Conservation (phyloP, 2,113 vertebrate genomes). For the Tetrao urogallus region DNA sequence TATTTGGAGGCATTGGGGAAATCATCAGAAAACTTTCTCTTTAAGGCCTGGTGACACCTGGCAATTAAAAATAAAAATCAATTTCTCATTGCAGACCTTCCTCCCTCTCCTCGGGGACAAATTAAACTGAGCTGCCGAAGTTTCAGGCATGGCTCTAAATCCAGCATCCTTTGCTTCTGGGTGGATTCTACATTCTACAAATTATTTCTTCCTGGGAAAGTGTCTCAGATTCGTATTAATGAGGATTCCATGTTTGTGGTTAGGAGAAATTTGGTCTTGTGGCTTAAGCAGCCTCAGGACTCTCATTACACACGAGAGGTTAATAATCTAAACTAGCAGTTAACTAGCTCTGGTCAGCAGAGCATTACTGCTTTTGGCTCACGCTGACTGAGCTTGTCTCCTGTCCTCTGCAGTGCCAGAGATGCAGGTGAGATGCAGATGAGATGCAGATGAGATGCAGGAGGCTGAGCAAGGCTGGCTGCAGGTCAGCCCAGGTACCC, state of each 20-base stretch:
- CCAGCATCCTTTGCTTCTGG: constrained; percentile 38
- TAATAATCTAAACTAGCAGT: constrained; percentile 69
- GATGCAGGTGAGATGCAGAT: neutral
- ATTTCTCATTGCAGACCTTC: constrained; percentile 38
- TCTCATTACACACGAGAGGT: constrained; percentile 65
- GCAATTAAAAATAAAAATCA: constrained; percentile 65
- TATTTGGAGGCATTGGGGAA: constrained; percentile 26
- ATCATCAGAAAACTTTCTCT: constrained; percentile 40
- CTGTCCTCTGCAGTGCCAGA: neutral
- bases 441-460: neutral
- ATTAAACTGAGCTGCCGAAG: constrained; percentile 55
- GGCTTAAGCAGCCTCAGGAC: constrained; percentile 66
- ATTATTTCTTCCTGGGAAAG: constrained; percentile 59
- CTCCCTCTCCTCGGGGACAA: constrained; percentile 33
- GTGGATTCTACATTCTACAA: constrained; percentile 45
- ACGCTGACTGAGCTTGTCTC: neutral
- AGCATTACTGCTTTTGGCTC: constrained; percentile 59
- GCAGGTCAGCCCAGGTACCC: neutral
- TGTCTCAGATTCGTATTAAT: constrained; percentile 62
- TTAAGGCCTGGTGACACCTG: constrained; percentile 51
- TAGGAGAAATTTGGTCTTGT: constrained; percentile 57
- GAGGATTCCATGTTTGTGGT: constrained; percentile 68
- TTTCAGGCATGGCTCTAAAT: constrained; percentile 41
- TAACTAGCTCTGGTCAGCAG: constrained; percentile 62
- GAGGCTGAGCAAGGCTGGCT: neutral